Evolutionary conservation across 2,113 vertebrate species (phyloP).

Genomic region (Podarcis raffonei): DNA sequence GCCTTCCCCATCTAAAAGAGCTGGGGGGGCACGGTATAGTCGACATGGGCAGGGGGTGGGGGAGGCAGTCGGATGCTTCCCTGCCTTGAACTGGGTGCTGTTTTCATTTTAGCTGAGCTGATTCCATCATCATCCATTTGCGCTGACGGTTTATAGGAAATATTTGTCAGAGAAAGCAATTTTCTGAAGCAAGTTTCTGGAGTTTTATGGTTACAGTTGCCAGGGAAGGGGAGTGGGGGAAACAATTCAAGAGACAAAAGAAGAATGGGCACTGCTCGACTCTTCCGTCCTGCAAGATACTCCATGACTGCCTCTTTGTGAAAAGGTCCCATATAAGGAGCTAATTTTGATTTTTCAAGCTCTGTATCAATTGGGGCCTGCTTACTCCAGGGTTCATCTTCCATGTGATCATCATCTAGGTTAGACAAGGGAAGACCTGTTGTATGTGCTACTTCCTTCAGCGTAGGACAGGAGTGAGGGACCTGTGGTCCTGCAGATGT

Average conservation of each 20-base stretch:
- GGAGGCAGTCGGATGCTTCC: not conserved
- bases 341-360: not conserved
- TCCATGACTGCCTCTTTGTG: not conserved
- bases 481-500: no score
- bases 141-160: slow-evolving; percentile 1
- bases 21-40: not conserved
- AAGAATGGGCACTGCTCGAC: not conserved
- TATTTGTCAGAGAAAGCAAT: slow-evolving; percentile 37
- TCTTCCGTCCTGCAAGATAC: not conserved
- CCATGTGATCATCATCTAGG: not conserved
- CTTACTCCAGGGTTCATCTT: not conserved
- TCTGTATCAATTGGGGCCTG: not conserved
- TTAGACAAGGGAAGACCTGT: not conserved
- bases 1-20: not conserved
- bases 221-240: not conserved
- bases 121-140: slow-evolving; percentile 27
- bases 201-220: slow-evolving; percentile 22
- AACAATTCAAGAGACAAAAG: not conserved
- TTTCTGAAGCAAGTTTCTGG: not conserved
- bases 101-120: slow-evolving; percentile 34
- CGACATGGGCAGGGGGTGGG: not conserved
- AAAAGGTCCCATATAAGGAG: no score
- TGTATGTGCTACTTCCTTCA: not conserved
- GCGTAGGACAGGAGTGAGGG: no score
- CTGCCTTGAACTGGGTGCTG: slow-evolving; percentile 30